Conservation (phyloP, 2,797 vertebrate species). For the Pagetopsis macropterus region DNA sequence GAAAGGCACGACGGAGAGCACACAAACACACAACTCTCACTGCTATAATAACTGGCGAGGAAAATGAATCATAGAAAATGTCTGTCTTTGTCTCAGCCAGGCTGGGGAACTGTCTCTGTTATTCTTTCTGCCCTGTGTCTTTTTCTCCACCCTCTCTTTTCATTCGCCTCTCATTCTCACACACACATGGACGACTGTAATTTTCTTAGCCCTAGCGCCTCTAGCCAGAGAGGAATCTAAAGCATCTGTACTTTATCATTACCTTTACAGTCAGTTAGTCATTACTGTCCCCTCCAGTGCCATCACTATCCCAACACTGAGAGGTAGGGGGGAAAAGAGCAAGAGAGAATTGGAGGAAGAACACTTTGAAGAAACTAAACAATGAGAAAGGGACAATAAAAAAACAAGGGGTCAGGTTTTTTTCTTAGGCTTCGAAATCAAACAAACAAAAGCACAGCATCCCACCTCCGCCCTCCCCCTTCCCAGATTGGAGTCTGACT, state of each 20-base stretch:
- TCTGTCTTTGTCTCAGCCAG: constrained; percentile 60
- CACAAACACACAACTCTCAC: constrained; percentile 10
- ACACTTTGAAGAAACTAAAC: constrained; percentile 56
- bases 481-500: constrained; percentile 45
- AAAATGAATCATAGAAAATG: constrained; percentile 61
- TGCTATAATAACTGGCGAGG: constrained; percentile 49
- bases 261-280: constrained; percentile 78
- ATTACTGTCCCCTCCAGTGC: constrained; percentile 77
- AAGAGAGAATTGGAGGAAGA: constrained; percentile 40
- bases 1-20: constrained; percentile 31
- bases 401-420: constrained; percentile 49
- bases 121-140: constrained; percentile 59
- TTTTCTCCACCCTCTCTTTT: constrained; percentile 42
- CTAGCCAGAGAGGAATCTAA: constrained; percentile 73
- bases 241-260: constrained; percentile 82
- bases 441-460: constrained; percentile 48
- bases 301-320: constrained; percentile 57
- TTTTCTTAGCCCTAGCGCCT: constrained; percentile 74
- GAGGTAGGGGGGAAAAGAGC: constrained; percentile 2
- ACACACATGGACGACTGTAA: constrained; percentile 56
- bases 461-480: constrained; percentile 26
- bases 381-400: constrained; percentile 32
- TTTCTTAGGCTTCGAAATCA: constrained; percentile 44
- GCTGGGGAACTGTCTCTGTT: constrained; percentile 52
- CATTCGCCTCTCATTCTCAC: constrained; percentile 26